Base-by-base conservation (phyloP, 2,113 vertebrate genomes). In the Entelurus aequoreus region DNA sequence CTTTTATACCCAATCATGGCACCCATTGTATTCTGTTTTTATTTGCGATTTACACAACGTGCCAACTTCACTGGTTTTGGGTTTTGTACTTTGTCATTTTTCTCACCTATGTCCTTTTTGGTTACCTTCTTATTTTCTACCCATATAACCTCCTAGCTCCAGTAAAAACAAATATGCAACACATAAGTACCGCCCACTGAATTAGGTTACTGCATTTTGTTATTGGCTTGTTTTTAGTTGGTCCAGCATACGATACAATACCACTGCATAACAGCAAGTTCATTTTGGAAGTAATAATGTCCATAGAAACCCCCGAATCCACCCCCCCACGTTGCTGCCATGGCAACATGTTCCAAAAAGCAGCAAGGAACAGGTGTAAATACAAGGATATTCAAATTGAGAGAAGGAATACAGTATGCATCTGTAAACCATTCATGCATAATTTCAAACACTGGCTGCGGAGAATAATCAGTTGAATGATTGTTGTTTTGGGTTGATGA, bases 331-430 rank as follows among this genome's bases (percentile, higher is more conserved):
- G 53, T 36, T 40, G 79, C 65, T 66, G 60, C 79, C 81, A 82
- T 87, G 78, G 79, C 81, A 84, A 84, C 81, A 49, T 46, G 70
- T 28, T 72, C 47, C 10, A 65, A 49, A 70, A 70, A 60, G 54
- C 50, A 60, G 55, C 21, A 44, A 21, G 16, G 76, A 67, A 75
- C 58, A 72, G 71, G 73, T 69, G 68, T 59, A 56, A 80, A 70
- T 57, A 21, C n/a, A 8, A 42, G n/a, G 66, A 62, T 10, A 37
- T 40, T 69, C 13, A 60, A 50, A 36, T 44, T 0, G 2, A 51
- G 36, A 60, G 21, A 63, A 44, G 8, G 12, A 28, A 68, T 61
- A 4, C 11, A 48, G 52, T 44, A 71, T 54, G 36, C 50, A 5
- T 56, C 38, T 19, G 60, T 57, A 16, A 28, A 48, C 46, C n/a